A percentile compares a stretch with the other conserved stretches of the same genome.
phyloP scores from a whole-genome alignment of 2,797 vertebrate species.

The Mormyrops attenuatus region DNA sequence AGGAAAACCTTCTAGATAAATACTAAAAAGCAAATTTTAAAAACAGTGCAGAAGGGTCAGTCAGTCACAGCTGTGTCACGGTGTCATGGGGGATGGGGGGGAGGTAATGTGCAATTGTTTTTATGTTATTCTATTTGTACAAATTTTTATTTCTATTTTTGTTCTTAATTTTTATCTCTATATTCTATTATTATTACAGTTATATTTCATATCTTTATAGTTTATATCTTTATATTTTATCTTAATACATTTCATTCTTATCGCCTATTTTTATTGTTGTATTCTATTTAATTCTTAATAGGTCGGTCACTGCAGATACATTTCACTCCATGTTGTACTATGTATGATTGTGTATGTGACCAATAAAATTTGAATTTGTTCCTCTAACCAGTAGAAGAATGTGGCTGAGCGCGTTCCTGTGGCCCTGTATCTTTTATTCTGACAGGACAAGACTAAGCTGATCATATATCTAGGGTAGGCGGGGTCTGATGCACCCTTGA shows the following conservation, averaged over 20 bases:
- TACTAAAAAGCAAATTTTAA: not conserved
- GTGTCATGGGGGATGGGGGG: not conserved
- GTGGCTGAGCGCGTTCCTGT: not conserved
- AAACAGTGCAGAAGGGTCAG: not conserved
- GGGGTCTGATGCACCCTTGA: not conserved
- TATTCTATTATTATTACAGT: too few relatives aligned
- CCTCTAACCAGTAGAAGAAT: not conserved
- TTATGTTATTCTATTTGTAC: too few relatives aligned
- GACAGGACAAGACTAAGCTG: not conserved
- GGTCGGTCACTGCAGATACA: too few relatives aligned
- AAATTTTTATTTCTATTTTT: too few relatives aligned
- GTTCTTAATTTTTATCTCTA: too few relatives aligned
- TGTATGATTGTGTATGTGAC: too few relatives aligned
- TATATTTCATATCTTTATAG: too few relatives aligned
- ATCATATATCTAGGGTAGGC: not conserved
- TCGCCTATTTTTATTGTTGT: too few relatives aligned
- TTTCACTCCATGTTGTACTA: too few relatives aligned
- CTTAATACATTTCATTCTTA: too few relatives aligned
- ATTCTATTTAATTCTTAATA: too few relatives aligned
- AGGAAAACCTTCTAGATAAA: not conserved
- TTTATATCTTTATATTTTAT: too few relatives aligned
- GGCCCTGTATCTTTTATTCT: not conserved
- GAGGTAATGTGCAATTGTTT: not conserved
- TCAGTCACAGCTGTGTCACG: not conserved
- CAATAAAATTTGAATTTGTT: not conserved